Evolutionary conservation across 2,797 vertebrate genomes (phyloP).

Genomic region (Cephalopachus bancanus): DNA sequence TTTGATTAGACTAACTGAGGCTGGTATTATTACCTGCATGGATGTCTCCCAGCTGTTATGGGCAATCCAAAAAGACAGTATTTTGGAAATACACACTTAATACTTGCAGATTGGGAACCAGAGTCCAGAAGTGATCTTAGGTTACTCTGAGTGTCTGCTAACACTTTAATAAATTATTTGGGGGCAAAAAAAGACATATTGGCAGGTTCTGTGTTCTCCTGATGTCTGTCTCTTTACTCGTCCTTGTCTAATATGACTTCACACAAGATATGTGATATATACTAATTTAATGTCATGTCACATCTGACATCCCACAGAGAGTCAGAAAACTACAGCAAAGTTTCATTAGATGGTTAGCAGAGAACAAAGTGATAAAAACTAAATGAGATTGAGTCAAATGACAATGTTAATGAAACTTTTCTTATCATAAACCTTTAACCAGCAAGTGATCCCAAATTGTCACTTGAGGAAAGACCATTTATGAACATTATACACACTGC

Average conservation of each 20-base stretch:
- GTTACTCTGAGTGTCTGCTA: not conserved
- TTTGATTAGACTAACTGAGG: not conserved
- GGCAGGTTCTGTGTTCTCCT: not conserved
- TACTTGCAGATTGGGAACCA: not conserved
- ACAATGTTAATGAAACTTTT: not conserved
- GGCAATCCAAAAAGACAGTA: not conserved
- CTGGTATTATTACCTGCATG: not conserved
- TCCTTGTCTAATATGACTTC: not conserved
- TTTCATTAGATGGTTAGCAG: not conserved
- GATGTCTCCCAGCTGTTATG: not conserved
- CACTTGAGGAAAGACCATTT: not conserved
- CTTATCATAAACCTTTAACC: not conserved
- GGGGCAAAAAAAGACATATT: not conserved
- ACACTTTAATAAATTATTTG: not conserved
- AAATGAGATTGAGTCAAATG: not conserved
- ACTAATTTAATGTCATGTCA: not conserved
- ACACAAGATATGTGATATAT: fast-evolving
- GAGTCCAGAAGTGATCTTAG: not conserved
- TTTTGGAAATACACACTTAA: not conserved
- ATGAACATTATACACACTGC: not conserved
- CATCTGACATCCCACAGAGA: not conserved
- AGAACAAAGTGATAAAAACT: not conserved
- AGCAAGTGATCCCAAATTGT: not conserved
- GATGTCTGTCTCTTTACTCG: not conserved
- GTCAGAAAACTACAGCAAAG: not conserved